Evolutionary conservation across 2,888 invertebrate species (phyloP).

Genomic region (Dynastes grantii): DNA sequence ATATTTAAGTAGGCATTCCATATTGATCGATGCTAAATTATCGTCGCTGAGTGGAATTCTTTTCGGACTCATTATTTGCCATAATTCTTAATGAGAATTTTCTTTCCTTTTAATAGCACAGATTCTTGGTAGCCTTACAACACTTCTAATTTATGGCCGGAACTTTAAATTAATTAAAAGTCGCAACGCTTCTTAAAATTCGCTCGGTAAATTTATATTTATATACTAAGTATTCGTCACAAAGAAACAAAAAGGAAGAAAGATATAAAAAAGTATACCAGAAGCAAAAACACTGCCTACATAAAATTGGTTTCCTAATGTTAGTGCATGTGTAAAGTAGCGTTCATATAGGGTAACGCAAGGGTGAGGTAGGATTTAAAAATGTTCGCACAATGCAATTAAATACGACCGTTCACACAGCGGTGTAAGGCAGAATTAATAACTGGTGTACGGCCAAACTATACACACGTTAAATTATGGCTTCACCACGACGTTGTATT

Average conservation of each 20-base stretch:
- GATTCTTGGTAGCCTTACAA: conserved; percentile 34
- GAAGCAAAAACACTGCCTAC: too few relatives aligned
- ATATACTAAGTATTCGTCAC: not conserved
- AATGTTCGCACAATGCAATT: too few relatives aligned
- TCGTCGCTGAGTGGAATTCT: not conserved
- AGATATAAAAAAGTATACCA: not conserved
- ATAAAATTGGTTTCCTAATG: too few relatives aligned
- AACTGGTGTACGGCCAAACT: too few relatives aligned
- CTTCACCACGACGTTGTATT: too few relatives aligned
- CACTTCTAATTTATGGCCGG: conserved; percentile 30
- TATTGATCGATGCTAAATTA: conserved; percentile 28
- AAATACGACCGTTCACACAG: too few relatives aligned
- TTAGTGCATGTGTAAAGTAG: too few relatives aligned
- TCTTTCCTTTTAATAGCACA: conserved; percentile 26
- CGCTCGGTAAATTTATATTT: conserved; percentile 30
- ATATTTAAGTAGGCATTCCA: not conserved
- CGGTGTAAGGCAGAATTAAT: too few relatives aligned
- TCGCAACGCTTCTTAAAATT: conserved; percentile 14
- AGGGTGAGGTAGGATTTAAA: too few relatives aligned
- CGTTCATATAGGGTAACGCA: too few relatives aligned
- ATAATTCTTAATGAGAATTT: conserved; percentile 34
- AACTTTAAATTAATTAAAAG: conserved; percentile 38
- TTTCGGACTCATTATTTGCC: not conserved
- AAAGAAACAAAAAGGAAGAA: not conserved
- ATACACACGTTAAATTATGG: too few relatives aligned